phyloP scores from a whole-genome alignment of 2,888 invertebrate genomes.

The Eretmocerus hayati region DNA sequence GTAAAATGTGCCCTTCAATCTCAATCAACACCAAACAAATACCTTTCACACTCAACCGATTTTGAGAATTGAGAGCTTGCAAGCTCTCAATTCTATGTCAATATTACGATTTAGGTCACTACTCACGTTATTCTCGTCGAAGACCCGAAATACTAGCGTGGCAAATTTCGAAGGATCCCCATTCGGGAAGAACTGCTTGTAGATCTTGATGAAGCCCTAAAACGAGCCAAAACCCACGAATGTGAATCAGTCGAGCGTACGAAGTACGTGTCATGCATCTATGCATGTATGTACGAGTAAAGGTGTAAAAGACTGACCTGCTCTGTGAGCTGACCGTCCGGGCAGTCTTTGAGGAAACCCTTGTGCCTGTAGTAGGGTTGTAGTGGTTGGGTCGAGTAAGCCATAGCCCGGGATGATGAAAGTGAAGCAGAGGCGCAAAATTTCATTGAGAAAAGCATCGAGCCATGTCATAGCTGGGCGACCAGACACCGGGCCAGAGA shows the following conservation, averaged over 20 bases:
- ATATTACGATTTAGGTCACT: too few species aligned
- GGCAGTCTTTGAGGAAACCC: conserved; percentile 94
- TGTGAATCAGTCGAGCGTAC: background rate
- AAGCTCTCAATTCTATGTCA: too few species aligned
- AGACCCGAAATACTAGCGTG: conserved; percentile 94
- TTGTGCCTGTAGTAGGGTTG: conserved; percentile 70
- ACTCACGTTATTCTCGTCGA: conserved; percentile 97
- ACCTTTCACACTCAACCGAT: too few species aligned
- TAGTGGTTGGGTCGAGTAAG: background rate
- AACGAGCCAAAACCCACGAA: conserved; percentile 27
- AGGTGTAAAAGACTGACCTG: conserved; percentile 55
- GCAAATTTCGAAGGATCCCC: conserved; percentile 99
- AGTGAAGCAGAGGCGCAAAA: conserved; percentile 15
- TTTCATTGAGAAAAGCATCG: background rate
- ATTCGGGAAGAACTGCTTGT: conserved; percentile 99
- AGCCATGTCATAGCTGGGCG: background rate
- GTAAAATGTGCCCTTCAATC: too few species aligned
- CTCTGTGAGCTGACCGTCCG: conserved; percentile 89
- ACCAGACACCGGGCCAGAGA: background rate
- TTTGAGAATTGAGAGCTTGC: too few species aligned
- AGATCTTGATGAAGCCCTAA: conserved; percentile 98
- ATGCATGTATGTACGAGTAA: background rate
- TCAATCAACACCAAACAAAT: too few species aligned
- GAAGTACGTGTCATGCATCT: too few species aligned
- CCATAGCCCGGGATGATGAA: too few species aligned